Conservation (phyloP, 1,140 invertebrate genomes). For the Drosophila dunni region DNA sequence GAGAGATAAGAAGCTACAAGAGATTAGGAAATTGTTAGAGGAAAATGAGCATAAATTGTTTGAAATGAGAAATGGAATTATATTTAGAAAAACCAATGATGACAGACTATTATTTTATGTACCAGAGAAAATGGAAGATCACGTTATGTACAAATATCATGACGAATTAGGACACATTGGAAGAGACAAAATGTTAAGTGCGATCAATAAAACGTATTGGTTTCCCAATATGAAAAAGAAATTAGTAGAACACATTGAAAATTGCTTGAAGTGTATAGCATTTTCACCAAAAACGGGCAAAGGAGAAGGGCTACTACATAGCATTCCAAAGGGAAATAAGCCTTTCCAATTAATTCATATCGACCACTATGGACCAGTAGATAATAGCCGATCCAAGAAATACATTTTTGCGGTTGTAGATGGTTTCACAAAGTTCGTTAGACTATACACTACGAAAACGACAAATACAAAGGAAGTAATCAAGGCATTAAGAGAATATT, state of each 20-base stretch:
- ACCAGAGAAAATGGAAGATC: not conserved
- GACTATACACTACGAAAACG: too few species aligned
- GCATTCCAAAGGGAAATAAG: not conserved
- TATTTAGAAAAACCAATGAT: too few species aligned
- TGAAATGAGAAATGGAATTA: too few species aligned
- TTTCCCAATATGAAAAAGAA: not conserved
- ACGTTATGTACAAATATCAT: not conserved
- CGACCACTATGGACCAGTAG: constrained; percentile 6
- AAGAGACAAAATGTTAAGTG: not conserved
- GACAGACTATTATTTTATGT: too few species aligned
- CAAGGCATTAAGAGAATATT: too few species aligned
- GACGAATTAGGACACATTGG: not conserved
- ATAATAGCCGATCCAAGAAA: constrained; percentile 5
- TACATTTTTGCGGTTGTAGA: not conserved
- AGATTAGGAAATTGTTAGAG: too few species aligned
- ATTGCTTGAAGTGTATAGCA: constrained; percentile 1
- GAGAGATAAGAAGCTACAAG: too few species aligned
- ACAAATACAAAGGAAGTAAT: too few species aligned
- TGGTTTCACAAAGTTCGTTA: too few species aligned
- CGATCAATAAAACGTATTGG: not conserved
- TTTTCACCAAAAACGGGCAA: not conserved
- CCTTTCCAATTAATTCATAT: not conserved
- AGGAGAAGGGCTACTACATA: not conserved
- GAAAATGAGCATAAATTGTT: too few species aligned
- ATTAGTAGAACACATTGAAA: not conserved